These are phyloP conservation scores for Lucilia sericata DNA, from an alignment of 1,140 invertebrate genomes.

Conservation along the genomic window DNA sequence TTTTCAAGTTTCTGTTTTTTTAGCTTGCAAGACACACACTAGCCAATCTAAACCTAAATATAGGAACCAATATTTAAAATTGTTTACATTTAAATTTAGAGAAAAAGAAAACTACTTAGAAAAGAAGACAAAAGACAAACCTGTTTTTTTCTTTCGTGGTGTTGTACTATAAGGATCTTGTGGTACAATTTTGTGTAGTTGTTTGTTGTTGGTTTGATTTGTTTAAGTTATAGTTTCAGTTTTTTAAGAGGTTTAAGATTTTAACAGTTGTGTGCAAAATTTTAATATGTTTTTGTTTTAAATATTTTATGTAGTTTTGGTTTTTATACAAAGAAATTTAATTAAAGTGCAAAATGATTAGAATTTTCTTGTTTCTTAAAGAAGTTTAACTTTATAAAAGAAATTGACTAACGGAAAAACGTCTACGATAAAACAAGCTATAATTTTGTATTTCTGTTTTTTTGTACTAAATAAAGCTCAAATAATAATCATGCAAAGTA, in stretches of 20 bases:
- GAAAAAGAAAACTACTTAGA: neutral
- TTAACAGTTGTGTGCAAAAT: conserved; percentile 17
- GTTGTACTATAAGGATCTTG: conserved; percentile 67
- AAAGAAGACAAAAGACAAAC: conserved; percentile 56
- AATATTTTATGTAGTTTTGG: neutral
- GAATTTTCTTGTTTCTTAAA: neutral
- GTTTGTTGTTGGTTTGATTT: conserved; percentile 45
- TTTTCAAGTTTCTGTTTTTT: neutral
- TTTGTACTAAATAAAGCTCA: neutral
- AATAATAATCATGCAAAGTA: conserved; percentile 6
- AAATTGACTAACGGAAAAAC: neutral
- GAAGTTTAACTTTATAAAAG: neutral
- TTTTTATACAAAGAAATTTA: conserved; percentile 3
- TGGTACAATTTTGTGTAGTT: conserved; percentile 53
- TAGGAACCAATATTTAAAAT: neutral
- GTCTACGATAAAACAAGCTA: neutral
- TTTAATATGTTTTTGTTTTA: neutral
- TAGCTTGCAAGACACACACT: neutral
- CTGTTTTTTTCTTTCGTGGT: conserved; percentile 65
- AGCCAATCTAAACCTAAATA: neutral
- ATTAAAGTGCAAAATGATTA: conserved; percentile 27
- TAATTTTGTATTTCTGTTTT: neutral
- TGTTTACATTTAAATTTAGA: neutral
- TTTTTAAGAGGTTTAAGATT: neutral
- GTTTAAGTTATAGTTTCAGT: conserved; percentile 10